Evolutionary conservation across 1,140 invertebrate species (phyloP).

Genomic region (Zaprionus capensis): DNA sequence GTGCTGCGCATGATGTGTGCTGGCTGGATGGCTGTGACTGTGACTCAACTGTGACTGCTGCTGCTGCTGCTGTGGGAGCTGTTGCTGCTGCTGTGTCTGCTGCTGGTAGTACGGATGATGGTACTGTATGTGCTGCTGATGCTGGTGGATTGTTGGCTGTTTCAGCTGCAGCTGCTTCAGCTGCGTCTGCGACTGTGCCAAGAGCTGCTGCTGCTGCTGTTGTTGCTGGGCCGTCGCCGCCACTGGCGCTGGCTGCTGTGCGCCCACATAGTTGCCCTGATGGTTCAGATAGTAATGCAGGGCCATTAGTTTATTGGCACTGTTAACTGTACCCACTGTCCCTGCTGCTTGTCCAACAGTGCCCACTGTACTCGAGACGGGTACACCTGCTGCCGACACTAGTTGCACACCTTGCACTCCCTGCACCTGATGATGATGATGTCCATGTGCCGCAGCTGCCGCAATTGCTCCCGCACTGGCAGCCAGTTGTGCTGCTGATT

Average conservation of each 20-base stretch:
- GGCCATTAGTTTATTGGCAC: constrained; percentile 69
- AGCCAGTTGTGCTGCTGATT: constrained; percentile 72
- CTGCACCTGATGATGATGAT: constrained; percentile 26
- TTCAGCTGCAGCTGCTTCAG: constrained; percentile 78
- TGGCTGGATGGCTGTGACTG: constrained; percentile 34
- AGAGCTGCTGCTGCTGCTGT: constrained; percentile 63
- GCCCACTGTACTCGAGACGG: constrained; percentile 27
- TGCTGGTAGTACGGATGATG: constrained; percentile 82
- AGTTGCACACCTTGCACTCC: constrained; percentile 50
- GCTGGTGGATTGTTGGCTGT: constrained; percentile 79
- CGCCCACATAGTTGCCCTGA: constrained; percentile 64
- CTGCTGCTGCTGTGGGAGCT: constrained; percentile 32
- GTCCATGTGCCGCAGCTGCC: constrained; percentile 60
- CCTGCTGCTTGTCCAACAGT: constrained; percentile 24
- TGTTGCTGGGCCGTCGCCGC: constrained; percentile 48
- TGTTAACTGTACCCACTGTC: constrained; percentile 57
- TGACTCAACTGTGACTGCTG: constrained; percentile 37
- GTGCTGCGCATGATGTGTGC: constrained; percentile 38
- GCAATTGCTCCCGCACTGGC: constrained; percentile 72
- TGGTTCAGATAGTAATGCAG: constrained; percentile 82
- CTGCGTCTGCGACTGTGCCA: constrained; percentile 74
- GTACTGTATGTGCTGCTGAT: constrained; percentile 76
- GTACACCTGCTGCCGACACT: constrained; percentile 38
- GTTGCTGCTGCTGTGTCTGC: constrained; percentile 57
- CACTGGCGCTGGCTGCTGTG: constrained; percentile 33